Evolutionary conservation across 2,113 vertebrate species (phyloP).

Genomic region (Cyprinodon tularosa): DNA sequence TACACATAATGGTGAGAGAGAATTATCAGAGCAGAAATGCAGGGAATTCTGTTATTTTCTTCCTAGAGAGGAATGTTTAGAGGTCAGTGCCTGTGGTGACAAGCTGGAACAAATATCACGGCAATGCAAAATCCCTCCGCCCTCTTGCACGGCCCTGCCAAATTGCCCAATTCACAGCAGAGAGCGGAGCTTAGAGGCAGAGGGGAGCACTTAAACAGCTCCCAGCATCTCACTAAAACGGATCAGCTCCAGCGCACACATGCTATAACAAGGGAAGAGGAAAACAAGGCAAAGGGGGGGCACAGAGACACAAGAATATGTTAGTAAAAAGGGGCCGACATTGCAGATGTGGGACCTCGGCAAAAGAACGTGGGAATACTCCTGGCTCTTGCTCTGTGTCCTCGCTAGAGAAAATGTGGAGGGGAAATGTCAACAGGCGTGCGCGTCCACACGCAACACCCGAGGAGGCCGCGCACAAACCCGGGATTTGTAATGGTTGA

Average conservation of each 20-base stretch:
- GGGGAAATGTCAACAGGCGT: slow-evolving; percentile 70
- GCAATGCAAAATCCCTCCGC: slow-evolving; percentile 24
- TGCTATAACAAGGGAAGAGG: slow-evolving; percentile 34
- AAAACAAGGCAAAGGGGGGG: slow-evolving; percentile 26
- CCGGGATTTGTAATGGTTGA: slow-evolving; percentile 47
- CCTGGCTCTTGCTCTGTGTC: slow-evolving; percentile 55
- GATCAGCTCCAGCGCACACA: slow-evolving; percentile 53
- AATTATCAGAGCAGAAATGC: neutral
- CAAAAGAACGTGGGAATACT: slow-evolving; percentile 68
- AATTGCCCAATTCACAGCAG: slow-evolving; percentile 48
- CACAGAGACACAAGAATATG: neutral
- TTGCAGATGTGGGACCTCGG: slow-evolving; percentile 59
- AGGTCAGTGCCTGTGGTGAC: slow-evolving; percentile 24
- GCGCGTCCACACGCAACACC: neutral
- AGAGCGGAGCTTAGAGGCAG: slow-evolving; percentile 37
- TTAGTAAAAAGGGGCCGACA: slow-evolving; percentile 51
- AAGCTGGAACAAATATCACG: slow-evolving; percentile 39
- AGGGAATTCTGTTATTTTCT: slow-evolving; percentile 9
- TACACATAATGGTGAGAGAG: slow-evolving; percentile 43
- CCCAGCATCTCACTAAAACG: slow-evolving; percentile 34
- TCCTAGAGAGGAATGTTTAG: slow-evolving; percentile 8
- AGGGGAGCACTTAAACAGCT: slow-evolving; percentile 47
- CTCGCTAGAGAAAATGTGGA: slow-evolving; percentile 49
- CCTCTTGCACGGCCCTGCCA: slow-evolving; percentile 18
- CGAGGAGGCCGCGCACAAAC: slow-evolving; percentile 28